Evolutionary conservation across 2,797 vertebrate genomes (phyloP).

Genomic region (Lepilemur septentrionalis): DNA sequence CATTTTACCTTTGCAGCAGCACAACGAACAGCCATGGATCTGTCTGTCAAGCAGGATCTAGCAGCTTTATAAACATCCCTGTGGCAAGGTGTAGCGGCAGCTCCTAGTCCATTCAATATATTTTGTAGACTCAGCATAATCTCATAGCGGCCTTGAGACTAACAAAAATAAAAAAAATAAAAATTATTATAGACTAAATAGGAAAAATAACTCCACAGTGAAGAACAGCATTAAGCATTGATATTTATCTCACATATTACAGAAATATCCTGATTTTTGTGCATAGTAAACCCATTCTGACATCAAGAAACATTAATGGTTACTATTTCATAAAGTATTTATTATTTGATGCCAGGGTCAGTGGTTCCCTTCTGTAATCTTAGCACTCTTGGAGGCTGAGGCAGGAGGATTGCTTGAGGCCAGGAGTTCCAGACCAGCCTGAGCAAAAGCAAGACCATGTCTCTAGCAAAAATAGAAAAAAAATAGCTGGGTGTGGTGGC

Average conservation of each 20-base stretch:
- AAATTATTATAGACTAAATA: neutral
- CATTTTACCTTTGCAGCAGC: slow-evolving; percentile 92
- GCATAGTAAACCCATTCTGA: neutral
- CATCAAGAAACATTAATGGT: slow-evolving; percentile 5
- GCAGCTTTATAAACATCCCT: slow-evolving; percentile 95
- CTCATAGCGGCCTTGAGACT: slow-evolving; percentile 97
- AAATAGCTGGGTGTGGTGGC: neutral
- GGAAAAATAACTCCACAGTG: neutral
- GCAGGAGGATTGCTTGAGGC: too few relatives aligned
- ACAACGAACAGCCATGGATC: slow-evolving; percentile 95
- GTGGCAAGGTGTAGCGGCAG: slow-evolving; percentile 88
- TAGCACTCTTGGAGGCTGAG: too few relatives aligned
- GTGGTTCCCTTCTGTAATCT: too few relatives aligned
- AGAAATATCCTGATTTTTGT: slow-evolving; percentile 26
- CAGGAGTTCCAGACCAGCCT: too few relatives aligned
- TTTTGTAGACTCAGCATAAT: slow-evolving; percentile 93
- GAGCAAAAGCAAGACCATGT: too few relatives aligned
- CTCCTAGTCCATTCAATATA: slow-evolving; percentile 91
- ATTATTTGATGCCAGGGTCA: neutral
- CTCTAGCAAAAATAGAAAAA: neutral
- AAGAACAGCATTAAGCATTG: slow-evolving; percentile 7
- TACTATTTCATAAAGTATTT: slow-evolving; percentile 15
- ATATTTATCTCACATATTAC: neutral
- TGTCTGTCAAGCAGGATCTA: slow-evolving; percentile 91
- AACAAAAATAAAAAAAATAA: slow-evolving; percentile 56